Conservation (phyloP, 35 echinoderm and acorn worm genomes). For the Acanthaster planci region DNA sequence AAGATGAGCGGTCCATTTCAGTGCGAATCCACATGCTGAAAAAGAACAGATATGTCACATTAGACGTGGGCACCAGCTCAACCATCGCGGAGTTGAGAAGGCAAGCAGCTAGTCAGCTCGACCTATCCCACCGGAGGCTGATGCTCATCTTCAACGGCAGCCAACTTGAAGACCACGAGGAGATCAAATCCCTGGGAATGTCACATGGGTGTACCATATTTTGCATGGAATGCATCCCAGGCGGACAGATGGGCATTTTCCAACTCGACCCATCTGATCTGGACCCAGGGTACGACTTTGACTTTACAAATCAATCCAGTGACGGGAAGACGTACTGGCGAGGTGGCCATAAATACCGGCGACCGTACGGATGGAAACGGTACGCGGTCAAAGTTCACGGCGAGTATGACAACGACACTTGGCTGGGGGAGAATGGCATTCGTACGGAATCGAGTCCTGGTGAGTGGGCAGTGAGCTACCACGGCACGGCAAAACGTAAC, state of each 20-base stretch:
- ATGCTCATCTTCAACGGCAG: conserved; percentile 9
- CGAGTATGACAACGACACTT: conserved; percentile 29
- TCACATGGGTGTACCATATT: not conserved
- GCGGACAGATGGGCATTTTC: not conserved
- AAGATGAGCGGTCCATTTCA: not conserved
- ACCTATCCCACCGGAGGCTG: not conserved
- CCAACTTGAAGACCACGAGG: conserved; percentile 11
- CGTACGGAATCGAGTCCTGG: not conserved
- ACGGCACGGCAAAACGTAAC: conserved; percentile 7
- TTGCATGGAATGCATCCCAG: not conserved
- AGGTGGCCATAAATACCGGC: not conserved
- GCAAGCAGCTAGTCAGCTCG: not conserved
- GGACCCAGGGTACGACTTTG: conserved; percentile 15
- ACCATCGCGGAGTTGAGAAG: conserved; percentile 17
- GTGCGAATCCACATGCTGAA: not conserved
- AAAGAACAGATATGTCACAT: not conserved
- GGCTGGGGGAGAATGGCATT: not conserved
- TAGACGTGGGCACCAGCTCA: not conserved
- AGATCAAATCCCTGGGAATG: not conserved
- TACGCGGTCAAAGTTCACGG: conserved; percentile 14
- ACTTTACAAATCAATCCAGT: not conserved
- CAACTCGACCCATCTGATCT: conserved; percentile 16
- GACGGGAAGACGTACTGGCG: not conserved
- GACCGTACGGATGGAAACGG: conserved; percentile 30
- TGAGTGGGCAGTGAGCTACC: conserved; percentile 41